Evolutionary conservation across 2,797 vertebrate genomes (phyloP), one percentile per base, ranked within the genome.

Genomic region (Cheirogaleus major): DNA sequence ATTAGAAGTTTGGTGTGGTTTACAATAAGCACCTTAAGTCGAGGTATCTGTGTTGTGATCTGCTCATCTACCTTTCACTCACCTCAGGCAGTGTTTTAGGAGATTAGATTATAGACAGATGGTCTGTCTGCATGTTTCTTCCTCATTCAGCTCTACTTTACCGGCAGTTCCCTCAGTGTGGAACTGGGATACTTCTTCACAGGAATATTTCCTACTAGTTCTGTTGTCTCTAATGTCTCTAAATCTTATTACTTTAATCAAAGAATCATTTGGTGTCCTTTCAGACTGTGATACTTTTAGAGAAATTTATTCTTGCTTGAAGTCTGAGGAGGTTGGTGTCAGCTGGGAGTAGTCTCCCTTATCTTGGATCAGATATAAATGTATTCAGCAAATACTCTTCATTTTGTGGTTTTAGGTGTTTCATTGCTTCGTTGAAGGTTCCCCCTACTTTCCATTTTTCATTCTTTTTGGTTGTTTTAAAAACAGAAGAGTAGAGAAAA

Each of bases 101-200:
- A 73, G 82, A 92, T 95, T 87, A 95, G 93, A 69, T 96, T 79
- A 82, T 88, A 91, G 81, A 89, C 67, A 96, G 35, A 55, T 89
- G 79, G 20, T 73, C 11, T n/a, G n/a, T 75, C 45, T 91, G 4
- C 63, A 22, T 59, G 72, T 84, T 93, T 94, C 80, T 80, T 97
- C 57, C 38, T 88, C 45, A 59, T 65, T 18, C 30, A 92, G 7
- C 59, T 97, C 23, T 50, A 41, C 79, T 89, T 92, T 63, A n/a
- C 50, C 35, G 76, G 22, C 38, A 69, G 2, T 91, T 95, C 12
- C 8, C 11, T 93, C 41, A 43, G 2, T 72, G 18, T 52, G 48
- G 52, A 96, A 63, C 79, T 59, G 38, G 35, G 59, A 23, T 86
- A n/a, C 73, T 91, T 95, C 52, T 95, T 93, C 65, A 61, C 30